Conservation (phyloP, 2,888 invertebrate species). For the Lithophane leautieri region DNA sequence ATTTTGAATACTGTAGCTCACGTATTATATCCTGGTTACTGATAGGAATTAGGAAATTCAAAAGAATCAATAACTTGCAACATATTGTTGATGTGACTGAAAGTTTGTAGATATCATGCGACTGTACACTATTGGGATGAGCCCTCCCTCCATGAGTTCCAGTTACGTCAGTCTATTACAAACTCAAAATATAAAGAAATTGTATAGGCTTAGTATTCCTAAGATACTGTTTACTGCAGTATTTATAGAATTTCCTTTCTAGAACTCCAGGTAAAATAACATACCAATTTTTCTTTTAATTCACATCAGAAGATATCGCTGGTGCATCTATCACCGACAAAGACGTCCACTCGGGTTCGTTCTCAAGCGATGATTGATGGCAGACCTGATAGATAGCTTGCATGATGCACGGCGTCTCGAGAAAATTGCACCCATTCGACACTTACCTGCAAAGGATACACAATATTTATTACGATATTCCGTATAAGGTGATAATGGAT, state of each 20-base stretch:
- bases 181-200: not conserved
- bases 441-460: conserved; percentile 72
- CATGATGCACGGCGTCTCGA: conserved; percentile 66
- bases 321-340: conserved; percentile 56
- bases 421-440: conserved; percentile 71
- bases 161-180: not conserved
- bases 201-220: too few relatives aligned
- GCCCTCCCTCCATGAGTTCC: not conserved
- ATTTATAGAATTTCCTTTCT: not conserved
- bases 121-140: too few relatives aligned
- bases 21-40: not conserved
- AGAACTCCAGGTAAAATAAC: conserved; percentile 23
- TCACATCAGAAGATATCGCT: conserved; percentile 47
- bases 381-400: conserved; percentile 69
- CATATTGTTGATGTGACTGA: not conserved
- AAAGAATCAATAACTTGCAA: not conserved
- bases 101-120: too few relatives aligned
- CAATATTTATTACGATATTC: conserved; percentile 57
- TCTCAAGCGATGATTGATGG: conserved; percentile 72
- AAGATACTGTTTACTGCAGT: too few relatives aligned
- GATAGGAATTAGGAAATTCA: not conserved
- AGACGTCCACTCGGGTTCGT: conserved; percentile 60
- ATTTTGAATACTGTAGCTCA: not conserved
- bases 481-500: conserved; percentile 34
- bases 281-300: conserved; percentile 30